Percentiles rank a stretch among this genome's conserved stretches.
These are phyloP conservation scores for Apis dorsata DNA, from an alignment of 1,140 invertebrate species.

Conservation along the genomic window DNA sequence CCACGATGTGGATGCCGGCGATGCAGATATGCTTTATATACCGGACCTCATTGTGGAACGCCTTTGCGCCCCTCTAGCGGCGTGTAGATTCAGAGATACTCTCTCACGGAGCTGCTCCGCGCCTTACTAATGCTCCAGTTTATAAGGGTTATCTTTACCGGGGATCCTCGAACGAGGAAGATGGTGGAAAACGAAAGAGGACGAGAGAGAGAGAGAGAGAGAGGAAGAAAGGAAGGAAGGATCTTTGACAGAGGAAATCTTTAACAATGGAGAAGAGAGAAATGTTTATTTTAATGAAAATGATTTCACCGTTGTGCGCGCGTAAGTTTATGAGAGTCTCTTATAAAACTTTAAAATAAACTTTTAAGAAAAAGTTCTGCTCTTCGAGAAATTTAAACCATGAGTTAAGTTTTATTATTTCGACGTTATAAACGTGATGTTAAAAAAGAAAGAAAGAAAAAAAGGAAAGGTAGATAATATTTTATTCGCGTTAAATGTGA, in stretches of 20 bases:
- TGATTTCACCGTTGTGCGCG: too few relatives aligned
- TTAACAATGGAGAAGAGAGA: not conserved
- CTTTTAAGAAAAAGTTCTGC: too few relatives aligned
- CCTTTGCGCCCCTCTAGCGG: constrained; percentile 60
- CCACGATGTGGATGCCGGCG: constrained; percentile 47
- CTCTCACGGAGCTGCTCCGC: constrained; percentile 66
- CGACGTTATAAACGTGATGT: too few relatives aligned
- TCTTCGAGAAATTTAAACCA: too few relatives aligned
- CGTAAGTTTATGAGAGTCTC: too few relatives aligned
- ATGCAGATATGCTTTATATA: constrained; percentile 66
- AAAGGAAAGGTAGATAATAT: too few relatives aligned
- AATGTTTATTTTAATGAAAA: too few relatives aligned
- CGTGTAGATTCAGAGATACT: constrained; percentile 64
- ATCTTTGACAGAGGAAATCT: not conserved
- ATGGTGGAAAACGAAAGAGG: not conserved
- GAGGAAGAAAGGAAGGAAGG: not conserved
- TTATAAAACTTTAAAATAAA: too few relatives aligned
- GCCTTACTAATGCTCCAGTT: constrained; percentile 78
- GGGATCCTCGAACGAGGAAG: constrained; percentile 42
- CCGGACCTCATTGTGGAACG: constrained; percentile 64
- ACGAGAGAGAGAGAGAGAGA: not conserved
- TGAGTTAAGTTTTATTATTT: too few relatives aligned
- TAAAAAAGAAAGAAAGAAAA: too few relatives aligned
- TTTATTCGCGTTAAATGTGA: too few relatives aligned
- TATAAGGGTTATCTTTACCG: constrained; percentile 77